Evolutionary conservation across 2,113 vertebrate genomes (phyloP).

Genomic region (Rhizomys pruinosus): DNA sequence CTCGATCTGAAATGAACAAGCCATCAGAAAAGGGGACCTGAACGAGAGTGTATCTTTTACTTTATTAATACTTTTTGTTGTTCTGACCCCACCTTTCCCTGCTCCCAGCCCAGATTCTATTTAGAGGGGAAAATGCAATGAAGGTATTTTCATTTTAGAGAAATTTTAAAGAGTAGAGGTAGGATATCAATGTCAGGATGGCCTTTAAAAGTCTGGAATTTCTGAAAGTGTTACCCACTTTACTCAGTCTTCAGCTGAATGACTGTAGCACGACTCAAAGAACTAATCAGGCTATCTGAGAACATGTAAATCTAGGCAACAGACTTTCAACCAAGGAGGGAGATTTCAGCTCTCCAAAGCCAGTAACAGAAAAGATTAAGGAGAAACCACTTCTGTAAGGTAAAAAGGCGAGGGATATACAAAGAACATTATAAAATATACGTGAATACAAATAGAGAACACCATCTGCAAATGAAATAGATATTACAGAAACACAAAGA

Average conservation of each 20-base stretch:
- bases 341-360: slow-evolving; percentile 10
- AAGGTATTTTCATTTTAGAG: slow-evolving; percentile 47
- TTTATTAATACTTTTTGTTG: slow-evolving; percentile 43
- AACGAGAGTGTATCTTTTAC: slow-evolving; percentile 51
- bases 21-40: slow-evolving; percentile 49
- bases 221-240: slow-evolving; percentile 46
- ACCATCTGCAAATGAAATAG: slow-evolving; percentile 28
- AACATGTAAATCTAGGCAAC: slow-evolving; percentile 36
- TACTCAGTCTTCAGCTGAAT: slow-evolving; percentile 39
- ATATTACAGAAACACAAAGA: slow-evolving; percentile 44
- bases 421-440: slow-evolving; percentile 49
- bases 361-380: slow-evolving; percentile 42
- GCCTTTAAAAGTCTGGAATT: slow-evolving; percentile 45
- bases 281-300: slow-evolving; percentile 37
- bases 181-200: slow-evolving; percentile 26
- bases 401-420: slow-evolving; percentile 11
- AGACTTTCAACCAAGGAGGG: slow-evolving; percentile 23
- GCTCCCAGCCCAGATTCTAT: slow-evolving; percentile 48
- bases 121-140: slow-evolving; percentile 8
- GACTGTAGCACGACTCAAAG: slow-evolving; percentile 17
- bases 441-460: slow-evolving; percentile 23
- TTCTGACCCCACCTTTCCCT: slow-evolving; percentile 11
- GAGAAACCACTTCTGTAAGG: slow-evolving; percentile 19
- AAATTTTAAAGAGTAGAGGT: background rate
- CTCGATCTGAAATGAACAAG: slow-evolving; percentile 60